Evolutionary conservation across 2,113 vertebrate genomes (phyloP).

Genomic region (Thryonomys swinderianus): DNA sequence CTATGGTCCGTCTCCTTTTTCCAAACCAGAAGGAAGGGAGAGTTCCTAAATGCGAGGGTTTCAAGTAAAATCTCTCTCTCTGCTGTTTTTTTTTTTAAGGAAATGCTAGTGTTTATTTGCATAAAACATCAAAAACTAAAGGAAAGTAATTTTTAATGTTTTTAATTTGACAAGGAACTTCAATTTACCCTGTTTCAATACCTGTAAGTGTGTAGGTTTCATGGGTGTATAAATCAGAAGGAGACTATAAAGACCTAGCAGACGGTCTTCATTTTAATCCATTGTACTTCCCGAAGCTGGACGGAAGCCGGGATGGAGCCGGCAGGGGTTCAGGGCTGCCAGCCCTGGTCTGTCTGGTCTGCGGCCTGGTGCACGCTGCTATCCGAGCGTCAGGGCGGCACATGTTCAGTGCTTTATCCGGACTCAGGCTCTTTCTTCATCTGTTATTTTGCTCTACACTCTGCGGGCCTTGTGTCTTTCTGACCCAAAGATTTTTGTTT

Average conservation of each 20-base stretch:
- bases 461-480: not conserved
- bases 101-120: not conserved
- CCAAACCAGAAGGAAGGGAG: not conserved
- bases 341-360: not conserved
- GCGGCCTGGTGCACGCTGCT: no score
- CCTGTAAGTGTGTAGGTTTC: accelerated
- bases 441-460: not conserved
- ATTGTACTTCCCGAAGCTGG: not conserved
- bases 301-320: accelerated
- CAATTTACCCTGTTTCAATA: not conserved
- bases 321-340: accelerated
- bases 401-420: not conserved
- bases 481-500: not conserved
- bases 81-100: not conserved
- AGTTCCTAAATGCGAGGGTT: not conserved
- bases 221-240: not conserved
- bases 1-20: not conserved
- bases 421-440: accelerated
- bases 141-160: not conserved
- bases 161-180: not conserved
- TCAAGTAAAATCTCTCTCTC: not conserved
- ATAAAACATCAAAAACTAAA: not conserved
- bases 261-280: not conserved
- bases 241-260: not conserved
- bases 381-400: not conserved